Evolutionary conservation across 2,888 invertebrate genomes (phyloP).

Genomic region (Tenthredo amoena): DNA sequence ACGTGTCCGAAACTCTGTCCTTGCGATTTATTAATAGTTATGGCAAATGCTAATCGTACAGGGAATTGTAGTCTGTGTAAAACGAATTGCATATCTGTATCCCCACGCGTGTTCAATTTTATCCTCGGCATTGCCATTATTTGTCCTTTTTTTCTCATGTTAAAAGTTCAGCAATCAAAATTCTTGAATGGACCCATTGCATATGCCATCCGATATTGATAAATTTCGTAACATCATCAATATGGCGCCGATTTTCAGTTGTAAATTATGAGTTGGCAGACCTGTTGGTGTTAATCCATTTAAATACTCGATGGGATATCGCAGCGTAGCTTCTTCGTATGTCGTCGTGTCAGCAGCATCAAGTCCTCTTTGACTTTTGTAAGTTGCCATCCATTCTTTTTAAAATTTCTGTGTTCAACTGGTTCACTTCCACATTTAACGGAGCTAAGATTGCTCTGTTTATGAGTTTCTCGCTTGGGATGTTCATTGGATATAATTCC

Average conservation of each 20-base stretch:
- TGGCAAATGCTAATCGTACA: constrained; percentile 49
- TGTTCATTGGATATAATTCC: constrained; percentile 49
- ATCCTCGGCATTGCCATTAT: constrained; percentile 54
- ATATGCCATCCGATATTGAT: constrained; percentile 33
- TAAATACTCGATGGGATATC: constrained; percentile 49
- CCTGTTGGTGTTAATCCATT: constrained; percentile 45
- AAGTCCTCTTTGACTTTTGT: not conserved
- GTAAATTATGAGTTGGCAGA: constrained; percentile 47
- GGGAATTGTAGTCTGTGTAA: constrained; percentile 52
- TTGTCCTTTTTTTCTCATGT: constrained; percentile 48
- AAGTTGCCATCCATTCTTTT: constrained; percentile 1
- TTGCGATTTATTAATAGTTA: constrained; percentile 55
- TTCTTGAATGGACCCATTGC: constrained; percentile 50
- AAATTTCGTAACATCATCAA: constrained; percentile 53
- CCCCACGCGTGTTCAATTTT: constrained; percentile 42
- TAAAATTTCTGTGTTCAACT: constrained; percentile 46
- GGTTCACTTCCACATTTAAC: constrained; percentile 48
- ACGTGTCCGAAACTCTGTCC: constrained; percentile 42
- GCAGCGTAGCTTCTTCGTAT: constrained; percentile 15
- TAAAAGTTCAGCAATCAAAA: constrained; percentile 49
- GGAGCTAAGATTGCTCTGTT: constrained; percentile 52
- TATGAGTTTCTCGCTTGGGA: constrained; percentile 31
- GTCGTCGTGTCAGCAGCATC: not conserved
- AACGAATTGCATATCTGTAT: constrained; percentile 46
- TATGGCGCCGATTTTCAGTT: constrained; percentile 51